Evolutionary conservation across 1,140 invertebrate species (phyloP), one percentile per base, ranked within the genome.

Genomic region (Artemia franciscana): DNA sequence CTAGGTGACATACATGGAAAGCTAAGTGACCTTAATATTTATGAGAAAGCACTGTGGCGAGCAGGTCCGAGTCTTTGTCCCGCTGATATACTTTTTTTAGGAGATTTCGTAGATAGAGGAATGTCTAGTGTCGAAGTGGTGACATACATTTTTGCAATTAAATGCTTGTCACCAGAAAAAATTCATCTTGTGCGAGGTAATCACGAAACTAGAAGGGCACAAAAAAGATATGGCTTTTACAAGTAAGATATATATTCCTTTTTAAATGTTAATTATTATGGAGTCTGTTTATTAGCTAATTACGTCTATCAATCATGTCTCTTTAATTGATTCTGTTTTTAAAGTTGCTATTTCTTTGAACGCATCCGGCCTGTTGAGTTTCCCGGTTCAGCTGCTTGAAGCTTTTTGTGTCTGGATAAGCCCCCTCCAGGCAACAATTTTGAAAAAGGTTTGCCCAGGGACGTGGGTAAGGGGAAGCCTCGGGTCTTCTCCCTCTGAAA

Each of bases 221-320:
- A 86, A 72, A 78, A 80, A 69, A 80, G 80, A 76, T 85, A 84
- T 68, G 80, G 79, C 4, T 86, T 85, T 71, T 76, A 79, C 66
- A 75, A 71, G 81, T 83, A 71, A 72, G 69, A 68, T 23, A 58
- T 9, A 21, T 60, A 26, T 23, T 51, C n/a, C n/a, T n/a, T n/a
- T n/a, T n/a, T n/a, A n/a, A n/a, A n/a, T n/a, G n/a, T n/a, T n/a
- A n/a, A n/a, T n/a, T n/a, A n/a, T n/a, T n/a, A n/a, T n/a, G n/a
- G n/a, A n/a, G n/a, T n/a, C n/a, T n/a, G n/a, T n/a, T n/a, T n/a
- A n/a, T n/a, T n/a, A n/a, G n/a, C n/a, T n/a, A n/a, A n/a, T n/a
- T n/a, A n/a, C n/a, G n/a, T n/a, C n/a, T n/a, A n/a, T n/a, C n/a
- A n/a, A n/a, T n/a, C n/a, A n/a, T n/a, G n/a, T n/a, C n/a, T n/a